Conservation (phyloP, 2,888 invertebrate species). For the Diaprepes abbreviatus region DNA sequence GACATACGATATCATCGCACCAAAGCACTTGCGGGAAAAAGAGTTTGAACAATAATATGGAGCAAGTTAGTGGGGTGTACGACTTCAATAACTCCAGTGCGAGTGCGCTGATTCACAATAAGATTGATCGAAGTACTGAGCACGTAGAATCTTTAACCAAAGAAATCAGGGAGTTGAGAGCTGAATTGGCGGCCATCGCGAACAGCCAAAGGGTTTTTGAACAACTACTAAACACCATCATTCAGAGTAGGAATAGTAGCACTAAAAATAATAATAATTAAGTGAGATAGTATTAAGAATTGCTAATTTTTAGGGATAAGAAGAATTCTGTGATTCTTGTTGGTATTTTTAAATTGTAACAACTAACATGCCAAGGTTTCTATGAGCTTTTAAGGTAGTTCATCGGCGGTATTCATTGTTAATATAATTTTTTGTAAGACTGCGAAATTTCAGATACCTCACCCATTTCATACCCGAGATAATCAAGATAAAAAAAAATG, state of each 20-base stretch:
- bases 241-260: conserved; percentile 53
- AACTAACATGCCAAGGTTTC: too few species aligned
- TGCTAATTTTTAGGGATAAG: neutral
- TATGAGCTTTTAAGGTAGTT: too few species aligned
- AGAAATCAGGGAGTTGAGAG: conserved; percentile 74
- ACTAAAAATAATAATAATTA: conserved; percentile 38
- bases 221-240: conserved; percentile 60
- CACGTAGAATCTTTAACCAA: conserved; percentile 76
- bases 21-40: conserved; percentile 76
- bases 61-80: conserved; percentile 62
- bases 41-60: conserved; percentile 75
- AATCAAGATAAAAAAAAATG: too few species aligned
- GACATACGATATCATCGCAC: conserved; percentile 77
- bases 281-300: neutral
- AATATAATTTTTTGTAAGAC: too few species aligned
- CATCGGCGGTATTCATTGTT: too few species aligned
- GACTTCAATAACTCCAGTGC: conserved; percentile 64
- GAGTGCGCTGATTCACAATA: conserved; percentile 74
- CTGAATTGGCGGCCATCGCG: conserved; percentile 67
- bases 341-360: conserved; percentile 6
- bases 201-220: conserved; percentile 60
- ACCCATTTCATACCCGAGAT: too few species aligned
- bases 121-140: conserved; percentile 78
- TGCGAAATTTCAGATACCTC: too few species aligned
- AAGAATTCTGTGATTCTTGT: conserved; percentile 29